Percentiles rank a stretch among this genome's conserved stretches.
phyloP scores from a whole-genome alignment of 2,797 vertebrate species.

The Schizopygopsis malacanthus region DNA sequence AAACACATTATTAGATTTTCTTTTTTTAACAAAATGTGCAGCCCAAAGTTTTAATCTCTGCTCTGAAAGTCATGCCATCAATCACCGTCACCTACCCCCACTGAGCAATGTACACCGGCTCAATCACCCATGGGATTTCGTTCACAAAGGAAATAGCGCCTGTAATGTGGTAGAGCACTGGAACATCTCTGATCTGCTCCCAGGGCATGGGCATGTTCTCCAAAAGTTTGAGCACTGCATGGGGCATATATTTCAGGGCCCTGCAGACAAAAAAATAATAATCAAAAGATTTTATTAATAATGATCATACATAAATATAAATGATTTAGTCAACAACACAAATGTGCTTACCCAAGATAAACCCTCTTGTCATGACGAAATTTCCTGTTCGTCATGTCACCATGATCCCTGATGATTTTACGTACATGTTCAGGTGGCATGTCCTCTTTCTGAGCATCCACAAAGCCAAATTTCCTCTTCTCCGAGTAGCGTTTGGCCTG shows the following conservation, averaged over 20 bases:
- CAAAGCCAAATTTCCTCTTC: conserved; percentile 98
- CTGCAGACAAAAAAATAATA: conserved; percentile 69
- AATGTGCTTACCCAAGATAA: conserved; percentile 89
- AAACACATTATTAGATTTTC: too few species aligned
- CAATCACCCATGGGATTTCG: conserved; percentile 99
- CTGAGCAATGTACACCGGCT: conserved; percentile 97
- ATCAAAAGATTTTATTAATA: neutral
- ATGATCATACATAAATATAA: neutral
- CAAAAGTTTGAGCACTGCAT: conserved; percentile 95
- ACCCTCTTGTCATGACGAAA: conserved; percentile 99
- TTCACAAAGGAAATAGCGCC: conserved; percentile 99
- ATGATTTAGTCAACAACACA: neutral
- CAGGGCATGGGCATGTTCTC: conserved; percentile 99
- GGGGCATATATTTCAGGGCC: conserved; percentile 98
- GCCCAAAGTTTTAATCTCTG: neutral
- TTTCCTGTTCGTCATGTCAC: conserved; percentile 99
- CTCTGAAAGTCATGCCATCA: neutral
- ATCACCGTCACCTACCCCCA: conserved; percentile 86
- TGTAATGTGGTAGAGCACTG: conserved; percentile 97
- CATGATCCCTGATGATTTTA: conserved; percentile 98
- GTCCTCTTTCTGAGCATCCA: conserved; percentile 99
- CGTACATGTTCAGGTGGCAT: conserved; percentile 99
- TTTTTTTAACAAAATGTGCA: too few species aligned
- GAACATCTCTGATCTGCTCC: conserved; percentile 98
- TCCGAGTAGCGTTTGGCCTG: conserved; percentile 98